These are phyloP conservation scores for Struthidea cinerea DNA, from an alignment of 2,113 vertebrate species.

Conservation along the genomic window DNA sequence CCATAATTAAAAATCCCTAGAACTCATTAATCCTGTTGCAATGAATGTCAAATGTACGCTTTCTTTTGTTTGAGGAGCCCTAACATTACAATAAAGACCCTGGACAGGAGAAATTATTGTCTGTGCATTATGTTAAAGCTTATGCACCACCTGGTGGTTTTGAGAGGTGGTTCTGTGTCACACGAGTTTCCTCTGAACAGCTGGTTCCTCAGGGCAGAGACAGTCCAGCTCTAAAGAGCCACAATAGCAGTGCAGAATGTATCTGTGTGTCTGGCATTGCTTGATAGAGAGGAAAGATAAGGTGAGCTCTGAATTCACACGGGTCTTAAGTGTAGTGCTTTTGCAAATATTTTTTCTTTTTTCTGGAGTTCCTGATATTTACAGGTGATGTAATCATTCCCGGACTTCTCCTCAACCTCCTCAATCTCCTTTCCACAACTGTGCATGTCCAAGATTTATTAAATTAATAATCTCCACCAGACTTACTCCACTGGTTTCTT, in stretches of 20 bases:
- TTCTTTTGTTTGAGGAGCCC: background rate
- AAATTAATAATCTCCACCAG: background rate
- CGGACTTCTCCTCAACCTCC: background rate
- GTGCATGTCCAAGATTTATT: background rate
- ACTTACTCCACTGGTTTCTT: background rate
- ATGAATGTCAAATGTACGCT: accelerated
- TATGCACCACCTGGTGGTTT: background rate
- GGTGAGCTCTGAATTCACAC: background rate
- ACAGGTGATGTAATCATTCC: background rate
- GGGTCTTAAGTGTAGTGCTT: background rate
- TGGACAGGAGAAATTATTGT: background rate
- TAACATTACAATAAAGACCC: background rate
- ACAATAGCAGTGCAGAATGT: accelerated
- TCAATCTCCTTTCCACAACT: background rate
- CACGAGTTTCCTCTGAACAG: background rate
- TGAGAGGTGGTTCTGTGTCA: background rate
- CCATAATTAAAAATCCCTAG: background rate
- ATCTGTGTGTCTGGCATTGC: background rate
- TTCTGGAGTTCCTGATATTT: background rate
- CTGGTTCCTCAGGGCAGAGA: background rate
- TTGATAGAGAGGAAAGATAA: background rate
- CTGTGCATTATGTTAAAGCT: background rate
- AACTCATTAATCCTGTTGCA: background rate
- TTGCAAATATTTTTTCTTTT: background rate
- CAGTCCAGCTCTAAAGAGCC: background rate